Conservation (phyloP, 2,888 invertebrate genomes). For the Smittia aterrima region DNA sequence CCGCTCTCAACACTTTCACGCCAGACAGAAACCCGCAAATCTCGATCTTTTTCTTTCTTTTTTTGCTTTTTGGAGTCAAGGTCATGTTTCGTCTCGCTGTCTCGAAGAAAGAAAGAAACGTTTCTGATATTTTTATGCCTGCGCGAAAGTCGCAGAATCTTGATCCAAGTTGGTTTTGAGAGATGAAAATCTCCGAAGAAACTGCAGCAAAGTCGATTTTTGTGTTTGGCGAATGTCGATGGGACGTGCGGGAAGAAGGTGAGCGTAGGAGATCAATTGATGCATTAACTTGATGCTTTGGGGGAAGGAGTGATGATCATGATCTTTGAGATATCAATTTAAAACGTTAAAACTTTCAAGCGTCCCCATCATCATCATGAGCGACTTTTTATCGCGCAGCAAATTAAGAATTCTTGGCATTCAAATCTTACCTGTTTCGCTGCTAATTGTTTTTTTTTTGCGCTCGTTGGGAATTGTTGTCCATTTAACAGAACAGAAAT, state of each 20-base stretch:
- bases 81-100: conserved; percentile 30
- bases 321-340: no score
- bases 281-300: no score
- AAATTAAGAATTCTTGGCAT: conserved; percentile 14
- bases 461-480: background rate
- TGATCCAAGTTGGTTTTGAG: background rate
- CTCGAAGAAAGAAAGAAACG: conserved; percentile 22
- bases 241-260: background rate
- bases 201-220: conserved; percentile 21
- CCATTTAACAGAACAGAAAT: conserved; percentile 22
- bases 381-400: background rate
- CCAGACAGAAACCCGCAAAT: conserved; percentile 18
- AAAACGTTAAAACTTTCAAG: no score
- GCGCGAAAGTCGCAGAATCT: background rate
- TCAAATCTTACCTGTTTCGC: conserved; percentile 31
- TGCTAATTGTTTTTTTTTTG: conserved; percentile 27
- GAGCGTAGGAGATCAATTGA: no score
- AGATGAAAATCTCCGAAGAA: background rate
- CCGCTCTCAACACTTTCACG: conserved; percentile 10
- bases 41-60: conserved; percentile 13
- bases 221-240: background rate
- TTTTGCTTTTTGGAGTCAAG: conserved; percentile 16
- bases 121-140: background rate
- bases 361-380: no score
- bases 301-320: no score